phyloP scores from a whole-genome alignment of 1,140 invertebrate species.

The Tetraneura akinire region DNA sequence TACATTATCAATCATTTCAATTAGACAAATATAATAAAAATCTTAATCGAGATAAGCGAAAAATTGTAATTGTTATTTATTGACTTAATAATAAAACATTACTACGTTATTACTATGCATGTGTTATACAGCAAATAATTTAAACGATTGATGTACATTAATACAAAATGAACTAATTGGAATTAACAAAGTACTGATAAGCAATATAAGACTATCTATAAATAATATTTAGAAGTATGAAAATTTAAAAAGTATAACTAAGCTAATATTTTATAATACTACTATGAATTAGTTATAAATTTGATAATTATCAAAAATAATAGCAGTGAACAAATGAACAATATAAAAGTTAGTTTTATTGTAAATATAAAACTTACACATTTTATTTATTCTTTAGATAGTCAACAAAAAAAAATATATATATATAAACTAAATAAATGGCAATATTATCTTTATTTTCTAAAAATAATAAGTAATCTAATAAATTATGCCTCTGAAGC shows the following conservation, averaged over 20 bases:
- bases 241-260: too few species aligned
- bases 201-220: too few species aligned
- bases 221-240: too few species aligned
- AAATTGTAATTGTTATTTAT: neutral
- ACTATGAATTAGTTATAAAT: neutral
- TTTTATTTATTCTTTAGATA: neutral
- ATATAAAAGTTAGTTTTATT: neutral
- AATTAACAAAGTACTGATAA: too few species aligned
- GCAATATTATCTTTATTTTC: too few species aligned
- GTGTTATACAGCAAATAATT: neutral
- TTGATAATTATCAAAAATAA: neutral
- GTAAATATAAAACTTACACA: neutral
- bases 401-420: too few species aligned
- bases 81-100: neutral
- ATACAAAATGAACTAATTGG: neutral
- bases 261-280: neutral
- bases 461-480: conserved; percentile 4
- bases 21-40: neutral
- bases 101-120: neutral
- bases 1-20: neutral
- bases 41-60: neutral
- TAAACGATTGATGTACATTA: neutral
- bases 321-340: neutral
- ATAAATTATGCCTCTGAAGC: conserved; percentile 42
- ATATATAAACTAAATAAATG: too few species aligned